These are phyloP conservation scores for Lutjanus argentimaculatus DNA, from an alignment of 2,797 vertebrate species.

Conservation along the genomic window DNA sequence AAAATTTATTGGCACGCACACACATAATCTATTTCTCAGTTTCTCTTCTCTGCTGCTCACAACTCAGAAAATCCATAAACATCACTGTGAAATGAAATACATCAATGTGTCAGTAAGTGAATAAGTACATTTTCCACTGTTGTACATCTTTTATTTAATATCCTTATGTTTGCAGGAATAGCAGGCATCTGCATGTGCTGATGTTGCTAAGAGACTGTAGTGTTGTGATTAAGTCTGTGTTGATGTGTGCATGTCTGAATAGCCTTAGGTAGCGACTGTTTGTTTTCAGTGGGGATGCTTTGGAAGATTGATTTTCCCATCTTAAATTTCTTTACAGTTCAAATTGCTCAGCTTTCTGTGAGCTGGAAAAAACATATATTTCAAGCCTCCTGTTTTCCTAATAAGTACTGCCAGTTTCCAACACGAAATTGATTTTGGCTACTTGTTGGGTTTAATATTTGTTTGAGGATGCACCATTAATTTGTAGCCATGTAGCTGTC, in stretches of 20 bases:
- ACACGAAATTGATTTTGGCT: neutral
- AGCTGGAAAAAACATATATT: neutral
- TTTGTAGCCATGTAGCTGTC: neutral
- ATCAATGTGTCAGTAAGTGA: slow-evolving; percentile 46
- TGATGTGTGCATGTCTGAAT: slow-evolving; percentile 56
- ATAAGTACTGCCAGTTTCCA: neutral
- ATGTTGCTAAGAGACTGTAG: slow-evolving; percentile 37
- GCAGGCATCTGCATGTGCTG: slow-evolving; percentile 22
- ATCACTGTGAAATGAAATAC: slow-evolving; percentile 36
- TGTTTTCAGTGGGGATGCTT: slow-evolving; percentile 32
- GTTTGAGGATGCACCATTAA: neutral
- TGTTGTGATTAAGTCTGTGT: slow-evolving; percentile 52
- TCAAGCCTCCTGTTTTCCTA: slow-evolving; percentile 7
- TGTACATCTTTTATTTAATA: slow-evolving; percentile 55
- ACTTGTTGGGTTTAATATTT: neutral
- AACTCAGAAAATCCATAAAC: slow-evolving; percentile 45
- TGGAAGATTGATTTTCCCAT: slow-evolving; percentile 35
- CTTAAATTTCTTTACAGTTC: slow-evolving; percentile 22
- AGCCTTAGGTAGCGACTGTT: slow-evolving; percentile 35
- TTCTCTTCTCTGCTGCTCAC: slow-evolving; percentile 14
- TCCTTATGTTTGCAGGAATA: slow-evolving; percentile 23
- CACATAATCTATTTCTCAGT: slow-evolving; percentile 15
- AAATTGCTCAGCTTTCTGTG: slow-evolving; percentile 14
- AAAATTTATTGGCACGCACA: slow-evolving; percentile 26
- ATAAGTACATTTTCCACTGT: slow-evolving; percentile 40